phyloP scores from a whole-genome alignment of 1,140 invertebrate genomes.

The Mesaphorura yosii region DNA sequence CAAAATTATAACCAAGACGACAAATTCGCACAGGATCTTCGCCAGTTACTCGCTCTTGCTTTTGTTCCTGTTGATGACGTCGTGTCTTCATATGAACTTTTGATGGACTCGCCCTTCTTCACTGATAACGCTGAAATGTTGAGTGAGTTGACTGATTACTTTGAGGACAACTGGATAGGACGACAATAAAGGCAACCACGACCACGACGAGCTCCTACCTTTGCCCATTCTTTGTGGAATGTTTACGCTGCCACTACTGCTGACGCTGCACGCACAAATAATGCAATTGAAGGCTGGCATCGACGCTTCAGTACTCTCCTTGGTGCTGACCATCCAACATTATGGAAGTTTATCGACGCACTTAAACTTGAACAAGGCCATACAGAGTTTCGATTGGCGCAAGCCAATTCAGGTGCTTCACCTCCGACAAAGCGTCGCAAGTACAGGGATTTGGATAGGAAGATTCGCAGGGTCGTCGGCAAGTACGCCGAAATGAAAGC shows the following conservation, averaged over 20 bases:
- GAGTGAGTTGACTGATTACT: slow-evolving; percentile 5
- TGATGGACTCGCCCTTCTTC: slow-evolving; percentile 5
- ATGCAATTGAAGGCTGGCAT: slow-evolving; percentile 12
- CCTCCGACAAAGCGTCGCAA: not conserved
- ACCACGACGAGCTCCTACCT: not conserved
- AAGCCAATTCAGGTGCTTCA: not conserved
- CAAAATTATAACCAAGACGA: slow-evolving; percentile 4
- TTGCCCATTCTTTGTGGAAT: slow-evolving; percentile 8
- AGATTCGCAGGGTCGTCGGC: not conserved
- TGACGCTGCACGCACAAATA: slow-evolving; percentile 6
- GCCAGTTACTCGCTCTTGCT: not conserved
- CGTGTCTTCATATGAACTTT: slow-evolving; percentile 3
- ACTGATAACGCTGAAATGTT: slow-evolving; percentile 1
- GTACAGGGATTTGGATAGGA: not conserved
- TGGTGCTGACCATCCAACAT: slow-evolving; percentile 1
- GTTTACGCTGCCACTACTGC: not conserved
- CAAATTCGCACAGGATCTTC: slow-evolving; percentile 4
- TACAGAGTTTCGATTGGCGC: slow-evolving; percentile 2
- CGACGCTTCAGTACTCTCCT: not conserved
- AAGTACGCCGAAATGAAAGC: not conserved
- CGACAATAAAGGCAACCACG: not conserved
- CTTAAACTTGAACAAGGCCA: slow-evolving; percentile 9
- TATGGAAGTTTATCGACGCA: slow-evolving; percentile 13
- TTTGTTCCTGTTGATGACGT: slow-evolving; percentile 12
- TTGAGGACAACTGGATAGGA: slow-evolving; percentile 13